Conservation (phyloP, 2,113 vertebrate species). For the Todiramphus chloris region DNA sequence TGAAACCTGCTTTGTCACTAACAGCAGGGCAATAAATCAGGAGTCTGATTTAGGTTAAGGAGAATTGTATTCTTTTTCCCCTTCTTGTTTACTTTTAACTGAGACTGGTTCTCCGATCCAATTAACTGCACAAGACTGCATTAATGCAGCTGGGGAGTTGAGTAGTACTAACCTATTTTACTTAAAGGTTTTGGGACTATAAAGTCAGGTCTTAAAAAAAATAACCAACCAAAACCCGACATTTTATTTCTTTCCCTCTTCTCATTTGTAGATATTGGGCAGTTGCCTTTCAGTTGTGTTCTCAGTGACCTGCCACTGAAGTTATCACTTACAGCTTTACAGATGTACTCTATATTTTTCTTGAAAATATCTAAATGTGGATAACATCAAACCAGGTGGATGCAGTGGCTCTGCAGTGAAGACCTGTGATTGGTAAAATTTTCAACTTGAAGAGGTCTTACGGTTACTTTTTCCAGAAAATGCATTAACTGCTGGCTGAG, state of each 20-base stretch:
- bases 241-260: too few species aligned
- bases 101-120: background rate
- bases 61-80: background rate
- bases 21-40: background rate
- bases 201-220: background rate
- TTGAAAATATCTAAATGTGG: background rate
- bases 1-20: background rate
- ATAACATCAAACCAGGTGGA: background rate
- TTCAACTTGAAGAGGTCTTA: background rate
- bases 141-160: background rate
- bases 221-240: too few species aligned
- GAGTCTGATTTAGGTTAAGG: background rate
- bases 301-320: background rate
- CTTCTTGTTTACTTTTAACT: background rate
- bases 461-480: background rate
- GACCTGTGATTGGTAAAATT: background rate
- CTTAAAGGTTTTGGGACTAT: background rate
- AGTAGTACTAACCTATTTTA: background rate
- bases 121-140: background rate
- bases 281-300: background rate
- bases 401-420: background rate
- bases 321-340: background rate
- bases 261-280: background rate
- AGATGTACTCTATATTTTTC: background rate
- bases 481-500: background rate